Evolutionary conservation across 2,113 vertebrate genomes (phyloP).

Genomic region (Anas platyrhynchos): DNA sequence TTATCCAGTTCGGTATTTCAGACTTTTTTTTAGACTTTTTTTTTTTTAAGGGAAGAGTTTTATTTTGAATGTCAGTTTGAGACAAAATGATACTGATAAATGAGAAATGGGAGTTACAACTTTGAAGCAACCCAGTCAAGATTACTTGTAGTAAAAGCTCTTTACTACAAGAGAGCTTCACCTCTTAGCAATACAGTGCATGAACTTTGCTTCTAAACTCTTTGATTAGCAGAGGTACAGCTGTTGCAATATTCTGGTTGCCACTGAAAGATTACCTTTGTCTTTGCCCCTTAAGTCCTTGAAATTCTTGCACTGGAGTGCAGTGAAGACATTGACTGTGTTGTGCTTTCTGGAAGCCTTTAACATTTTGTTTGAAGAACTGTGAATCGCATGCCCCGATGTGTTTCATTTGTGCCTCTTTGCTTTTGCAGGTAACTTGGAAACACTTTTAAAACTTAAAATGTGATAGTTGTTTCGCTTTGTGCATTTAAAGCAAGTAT

Average conservation of each 20-base stretch:
- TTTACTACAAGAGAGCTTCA: background rate
- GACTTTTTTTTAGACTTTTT: background rate
- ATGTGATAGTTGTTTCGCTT: background rate
- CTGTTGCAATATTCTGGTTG: background rate
- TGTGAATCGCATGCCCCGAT: fast-evolving
- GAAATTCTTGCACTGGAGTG: background rate
- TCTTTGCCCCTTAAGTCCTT: background rate
- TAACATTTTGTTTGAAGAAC: background rate
- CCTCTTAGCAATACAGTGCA: background rate
- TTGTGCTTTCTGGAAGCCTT: conserved; percentile 14
- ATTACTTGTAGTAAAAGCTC: background rate
- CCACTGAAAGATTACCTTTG: background rate
- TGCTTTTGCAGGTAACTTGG: background rate
- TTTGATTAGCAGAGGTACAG: background rate
- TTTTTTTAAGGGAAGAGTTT: background rate
- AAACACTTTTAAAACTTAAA: background rate
- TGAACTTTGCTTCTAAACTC: background rate
- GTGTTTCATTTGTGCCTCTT: background rate
- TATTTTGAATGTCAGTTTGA: background rate
- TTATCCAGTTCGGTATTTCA: background rate
- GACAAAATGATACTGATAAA: background rate
- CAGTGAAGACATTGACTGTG: background rate
- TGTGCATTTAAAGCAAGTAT: background rate
- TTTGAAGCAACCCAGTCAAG: background rate
- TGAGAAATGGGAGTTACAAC: background rate